Percentiles rank a stretch among this genome's conserved stretches.
Conservation (phyloP, 2,888 invertebrate species). For the Brachynemurus nebulosus region DNA sequence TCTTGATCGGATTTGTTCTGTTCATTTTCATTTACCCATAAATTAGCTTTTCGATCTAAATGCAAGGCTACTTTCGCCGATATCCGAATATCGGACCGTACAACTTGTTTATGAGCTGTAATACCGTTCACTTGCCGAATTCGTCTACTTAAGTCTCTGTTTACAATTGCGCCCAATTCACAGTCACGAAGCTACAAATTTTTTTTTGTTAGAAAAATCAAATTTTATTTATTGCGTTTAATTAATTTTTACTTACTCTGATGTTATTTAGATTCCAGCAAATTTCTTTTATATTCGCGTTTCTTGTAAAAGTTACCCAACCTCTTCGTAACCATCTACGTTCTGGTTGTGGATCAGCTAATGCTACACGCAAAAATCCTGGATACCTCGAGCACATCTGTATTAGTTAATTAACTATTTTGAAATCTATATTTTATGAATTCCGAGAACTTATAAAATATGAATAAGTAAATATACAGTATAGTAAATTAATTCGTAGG, state of each 20-base stretch:
- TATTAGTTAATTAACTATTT: conserved; percentile 11
- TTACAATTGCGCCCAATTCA: conserved; percentile 90
- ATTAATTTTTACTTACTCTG: conserved; percentile 39
- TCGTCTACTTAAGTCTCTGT: conserved; percentile 87
- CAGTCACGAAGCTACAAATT: conserved; percentile 63
- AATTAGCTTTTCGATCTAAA: conserved; percentile 67
- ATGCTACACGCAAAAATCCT: conserved; percentile 87
- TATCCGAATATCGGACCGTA: conserved; percentile 82
- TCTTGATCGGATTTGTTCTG: conserved; percentile 26
- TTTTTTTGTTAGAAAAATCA: conserved; percentile 1
- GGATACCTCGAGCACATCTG: conserved; percentile 81
- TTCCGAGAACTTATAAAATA: conserved; percentile 4
- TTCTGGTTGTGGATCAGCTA: conserved; percentile 95
- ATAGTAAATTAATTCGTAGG: too few relatives aligned
- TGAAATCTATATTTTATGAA: not conserved
- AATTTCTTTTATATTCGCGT: conserved; percentile 97
- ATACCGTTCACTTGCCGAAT: conserved; percentile 86
- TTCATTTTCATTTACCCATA: conserved; percentile 52
- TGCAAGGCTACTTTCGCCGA: conserved; percentile 85
- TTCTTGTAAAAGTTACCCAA: conserved; percentile 94
- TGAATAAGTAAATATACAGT: not conserved
- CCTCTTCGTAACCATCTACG: conserved; percentile 92
- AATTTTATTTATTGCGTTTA: not conserved
- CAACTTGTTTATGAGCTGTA: conserved; percentile 75
- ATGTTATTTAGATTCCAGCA: conserved; percentile 98